Evolutionary conservation across 2,797 vertebrate species (phyloP).

Genomic region (Sebastiscus tertius): DNA sequence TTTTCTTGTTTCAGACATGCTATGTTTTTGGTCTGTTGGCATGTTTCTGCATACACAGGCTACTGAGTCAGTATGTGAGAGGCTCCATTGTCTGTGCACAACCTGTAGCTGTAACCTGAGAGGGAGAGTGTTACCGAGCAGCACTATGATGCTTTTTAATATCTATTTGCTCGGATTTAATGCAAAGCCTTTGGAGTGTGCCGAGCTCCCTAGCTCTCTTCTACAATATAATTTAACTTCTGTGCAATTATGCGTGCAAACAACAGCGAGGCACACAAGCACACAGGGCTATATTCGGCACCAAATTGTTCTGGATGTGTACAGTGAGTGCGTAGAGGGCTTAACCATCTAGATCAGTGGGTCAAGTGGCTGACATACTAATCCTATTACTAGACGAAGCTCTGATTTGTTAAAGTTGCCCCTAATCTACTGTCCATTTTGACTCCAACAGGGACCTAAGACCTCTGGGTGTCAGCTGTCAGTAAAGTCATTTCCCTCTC

Average conservation of each 20-base stretch:
- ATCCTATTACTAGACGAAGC: conserved; percentile 69
- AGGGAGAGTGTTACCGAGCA: conserved; percentile 21
- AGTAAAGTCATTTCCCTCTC: not conserved
- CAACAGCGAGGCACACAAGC: conserved; percentile 22
- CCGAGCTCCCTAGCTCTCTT: not conserved
- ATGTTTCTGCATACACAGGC: conserved; percentile 35
- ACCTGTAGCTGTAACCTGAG: conserved; percentile 67
- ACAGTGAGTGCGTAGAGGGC: conserved; percentile 42
- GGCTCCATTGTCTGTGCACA: conserved; percentile 58
- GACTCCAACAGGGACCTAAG: conserved; percentile 19
- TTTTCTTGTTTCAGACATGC: conserved; percentile 29
- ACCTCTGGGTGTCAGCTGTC: conserved; percentile 21
- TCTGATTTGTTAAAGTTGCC: conserved; percentile 66
- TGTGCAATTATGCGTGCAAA: conserved; percentile 18
- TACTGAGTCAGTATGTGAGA: conserved; percentile 53
- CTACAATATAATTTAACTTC: not conserved
- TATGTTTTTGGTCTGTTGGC: conserved; percentile 30
- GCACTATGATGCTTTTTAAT: conserved; percentile 25
- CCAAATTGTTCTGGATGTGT: conserved; percentile 46
- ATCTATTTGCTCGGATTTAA: conserved; percentile 31
- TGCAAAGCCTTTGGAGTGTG: not conserved
- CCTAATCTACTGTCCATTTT: conserved; percentile 69
- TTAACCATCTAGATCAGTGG: conserved; percentile 76
- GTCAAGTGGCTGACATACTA: conserved; percentile 72
- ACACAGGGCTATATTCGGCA: conserved; percentile 14